phyloP scores from a whole-genome alignment of 1,140 invertebrate species.

The Epicauta chinensis region DNA sequence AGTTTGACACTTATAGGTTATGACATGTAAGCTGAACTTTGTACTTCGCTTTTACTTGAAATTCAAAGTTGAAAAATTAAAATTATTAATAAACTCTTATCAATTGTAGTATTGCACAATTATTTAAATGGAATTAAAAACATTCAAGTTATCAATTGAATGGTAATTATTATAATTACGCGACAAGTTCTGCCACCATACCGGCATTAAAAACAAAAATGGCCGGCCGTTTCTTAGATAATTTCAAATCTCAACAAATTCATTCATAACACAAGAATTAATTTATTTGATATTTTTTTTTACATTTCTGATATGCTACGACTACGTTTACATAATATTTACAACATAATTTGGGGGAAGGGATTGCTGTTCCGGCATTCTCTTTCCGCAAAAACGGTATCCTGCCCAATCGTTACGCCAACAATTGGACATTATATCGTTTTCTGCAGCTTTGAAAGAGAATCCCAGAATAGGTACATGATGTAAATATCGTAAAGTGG shows the following conservation, averaged over 20 bases:
- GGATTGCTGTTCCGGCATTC: conserved; percentile 1
- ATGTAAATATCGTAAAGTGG: conserved; percentile 33
- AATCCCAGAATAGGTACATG: conserved; percentile 18
- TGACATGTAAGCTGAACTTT: conserved; percentile 18
- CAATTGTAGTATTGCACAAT: no score
- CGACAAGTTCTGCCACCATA: no score
- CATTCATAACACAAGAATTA: not conserved
- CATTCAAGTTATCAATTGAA: no score
- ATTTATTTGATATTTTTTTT: conserved; percentile 15
- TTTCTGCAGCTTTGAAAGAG: conserved; percentile 1
- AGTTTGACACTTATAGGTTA: conserved; percentile 18
- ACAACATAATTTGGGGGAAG: conserved; percentile 1
- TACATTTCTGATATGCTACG: conserved; percentile 12
- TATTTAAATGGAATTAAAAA: no score
- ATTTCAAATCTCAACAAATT: no score
- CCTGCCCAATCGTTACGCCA: conserved; percentile 2
- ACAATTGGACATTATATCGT: conserved; percentile 11
- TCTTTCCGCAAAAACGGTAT: conserved; percentile 7
- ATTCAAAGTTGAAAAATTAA: no score
- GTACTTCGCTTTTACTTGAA: conserved; percentile 4
- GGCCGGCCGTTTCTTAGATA: no score
- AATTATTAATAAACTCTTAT: no score
- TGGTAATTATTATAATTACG: no score
- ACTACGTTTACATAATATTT: conserved; percentile 15
- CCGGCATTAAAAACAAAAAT: no score